Conservation (phyloP, 2,113 vertebrate genomes). For the Rhinopomastus cyanomelas region DNA sequence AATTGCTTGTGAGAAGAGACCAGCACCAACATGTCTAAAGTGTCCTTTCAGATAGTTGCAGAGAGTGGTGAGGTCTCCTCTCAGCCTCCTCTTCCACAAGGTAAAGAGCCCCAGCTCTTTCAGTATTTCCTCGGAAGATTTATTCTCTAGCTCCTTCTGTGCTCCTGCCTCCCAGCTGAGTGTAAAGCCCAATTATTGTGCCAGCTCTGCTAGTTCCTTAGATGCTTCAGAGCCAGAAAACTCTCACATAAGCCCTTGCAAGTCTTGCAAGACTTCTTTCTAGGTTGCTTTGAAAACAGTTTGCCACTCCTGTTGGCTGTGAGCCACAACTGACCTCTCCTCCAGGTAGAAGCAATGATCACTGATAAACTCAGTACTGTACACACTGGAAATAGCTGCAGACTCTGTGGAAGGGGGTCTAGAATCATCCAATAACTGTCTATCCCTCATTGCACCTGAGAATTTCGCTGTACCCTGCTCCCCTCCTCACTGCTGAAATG, state of each 20-base stretch:
- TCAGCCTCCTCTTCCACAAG: no score
- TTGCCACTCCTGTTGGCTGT: not conserved
- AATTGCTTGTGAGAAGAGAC: no score
- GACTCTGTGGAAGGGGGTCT: not conserved
- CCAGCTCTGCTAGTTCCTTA: not conserved
- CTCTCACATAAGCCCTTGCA: not conserved
- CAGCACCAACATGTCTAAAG: no score
- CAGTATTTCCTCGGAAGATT: no score
- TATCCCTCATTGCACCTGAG: not conserved
- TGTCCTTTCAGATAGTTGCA: no score
- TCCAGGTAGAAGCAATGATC: not conserved
- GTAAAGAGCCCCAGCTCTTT: no score
- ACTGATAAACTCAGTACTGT: not conserved
- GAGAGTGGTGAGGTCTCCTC: no score
- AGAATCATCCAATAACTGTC: not conserved
- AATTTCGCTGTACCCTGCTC: not conserved
- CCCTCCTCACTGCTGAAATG: fast-evolving
- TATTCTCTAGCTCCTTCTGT: no score
- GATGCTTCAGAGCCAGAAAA: not conserved
- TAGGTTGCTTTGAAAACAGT: not conserved
- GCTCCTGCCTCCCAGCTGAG: not conserved
- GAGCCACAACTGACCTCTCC: not conserved
- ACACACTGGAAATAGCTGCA: not conserved
- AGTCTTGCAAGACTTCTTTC: not conserved
- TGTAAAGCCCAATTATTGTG: not conserved